phyloP scores from a whole-genome alignment of 1,140 invertebrate genomes.

The Drosophila ironensis region DNA sequence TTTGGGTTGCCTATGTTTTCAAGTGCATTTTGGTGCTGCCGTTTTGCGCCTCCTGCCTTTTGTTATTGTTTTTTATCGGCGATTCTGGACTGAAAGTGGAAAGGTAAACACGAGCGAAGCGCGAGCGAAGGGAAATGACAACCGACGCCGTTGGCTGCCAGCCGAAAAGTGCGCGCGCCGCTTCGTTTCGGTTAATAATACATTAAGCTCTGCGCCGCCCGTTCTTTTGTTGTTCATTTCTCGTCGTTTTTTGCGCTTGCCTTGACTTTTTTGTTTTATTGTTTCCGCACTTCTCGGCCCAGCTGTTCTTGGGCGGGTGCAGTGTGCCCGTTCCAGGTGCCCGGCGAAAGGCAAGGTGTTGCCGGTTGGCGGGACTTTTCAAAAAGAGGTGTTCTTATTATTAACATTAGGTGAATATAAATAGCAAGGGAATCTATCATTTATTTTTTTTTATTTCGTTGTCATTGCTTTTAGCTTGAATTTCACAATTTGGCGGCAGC shows the following conservation, averaged over 20 bases:
- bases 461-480: too few species aligned
- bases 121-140: conserved; percentile 1
- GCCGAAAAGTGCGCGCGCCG: conserved; percentile 24
- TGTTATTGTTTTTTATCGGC: conserved; percentile 11
- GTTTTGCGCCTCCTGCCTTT: background rate
- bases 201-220: conserved; percentile 24
- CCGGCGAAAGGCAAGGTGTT: too few species aligned
- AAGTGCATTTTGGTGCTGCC: background rate
- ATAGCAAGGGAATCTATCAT: too few species aligned
- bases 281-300: background rate
- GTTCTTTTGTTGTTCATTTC: conserved; percentile 11
- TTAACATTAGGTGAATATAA: too few species aligned
- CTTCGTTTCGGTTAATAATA: conserved; percentile 24
- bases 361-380: too few species aligned
- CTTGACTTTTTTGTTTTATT: conserved; percentile 1
- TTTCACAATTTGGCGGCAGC: too few species aligned
- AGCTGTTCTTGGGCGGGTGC: conserved; percentile 15
- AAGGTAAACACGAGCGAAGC: too few species aligned
- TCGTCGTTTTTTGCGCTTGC: background rate
- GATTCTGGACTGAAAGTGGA: conserved; percentile 13
- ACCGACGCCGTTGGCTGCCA: conserved; percentile 34
- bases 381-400: too few species aligned
- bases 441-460: too few species aligned
- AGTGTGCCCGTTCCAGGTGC: background rate
- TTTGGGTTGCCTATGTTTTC: too few species aligned